Evolutionary conservation across 2,888 invertebrate species (phyloP).

Genomic region (Pristionchus japonicus): DNA sequence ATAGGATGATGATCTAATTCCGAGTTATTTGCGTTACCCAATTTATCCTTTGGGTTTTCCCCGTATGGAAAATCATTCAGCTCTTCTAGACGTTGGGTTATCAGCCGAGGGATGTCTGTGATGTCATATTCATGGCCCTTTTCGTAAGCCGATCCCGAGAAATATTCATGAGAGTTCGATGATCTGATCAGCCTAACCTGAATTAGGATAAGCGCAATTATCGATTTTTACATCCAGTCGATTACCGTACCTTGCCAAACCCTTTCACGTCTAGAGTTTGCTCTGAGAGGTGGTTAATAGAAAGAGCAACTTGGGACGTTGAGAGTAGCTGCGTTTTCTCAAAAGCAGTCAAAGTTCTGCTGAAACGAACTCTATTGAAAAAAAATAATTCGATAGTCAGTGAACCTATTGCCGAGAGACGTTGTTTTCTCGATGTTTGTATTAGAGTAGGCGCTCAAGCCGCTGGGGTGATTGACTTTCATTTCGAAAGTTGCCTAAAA

Average conservation of each 20-base stretch:
- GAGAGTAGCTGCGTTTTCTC: background rate
- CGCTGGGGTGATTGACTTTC: background rate
- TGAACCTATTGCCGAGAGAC: background rate
- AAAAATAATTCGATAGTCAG: background rate
- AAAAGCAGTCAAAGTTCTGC: background rate
- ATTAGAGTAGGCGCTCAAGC: background rate
- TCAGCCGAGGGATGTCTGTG: background rate
- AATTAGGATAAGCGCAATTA: background rate
- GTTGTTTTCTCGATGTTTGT: background rate
- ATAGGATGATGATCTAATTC: too few relatives aligned
- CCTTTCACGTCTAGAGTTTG: background rate
- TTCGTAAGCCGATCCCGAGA: background rate
- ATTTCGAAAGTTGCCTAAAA: background rate
- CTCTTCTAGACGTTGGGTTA: background rate
- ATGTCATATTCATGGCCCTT: background rate
- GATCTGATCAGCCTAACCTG: background rate
- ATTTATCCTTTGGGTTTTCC: background rate
- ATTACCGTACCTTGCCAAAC: background rate
- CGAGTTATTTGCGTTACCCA: too few relatives aligned
- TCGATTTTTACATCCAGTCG: background rate
- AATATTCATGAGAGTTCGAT: background rate
- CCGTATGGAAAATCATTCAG: background rate
- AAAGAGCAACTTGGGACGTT: background rate
- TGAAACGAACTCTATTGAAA: background rate
- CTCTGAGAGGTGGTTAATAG: background rate